Evolutionary conservation across 2,888 invertebrate genomes (phyloP), one percentile per base, ranked within the genome.

Genomic region (Lepas anatifera): DNA sequence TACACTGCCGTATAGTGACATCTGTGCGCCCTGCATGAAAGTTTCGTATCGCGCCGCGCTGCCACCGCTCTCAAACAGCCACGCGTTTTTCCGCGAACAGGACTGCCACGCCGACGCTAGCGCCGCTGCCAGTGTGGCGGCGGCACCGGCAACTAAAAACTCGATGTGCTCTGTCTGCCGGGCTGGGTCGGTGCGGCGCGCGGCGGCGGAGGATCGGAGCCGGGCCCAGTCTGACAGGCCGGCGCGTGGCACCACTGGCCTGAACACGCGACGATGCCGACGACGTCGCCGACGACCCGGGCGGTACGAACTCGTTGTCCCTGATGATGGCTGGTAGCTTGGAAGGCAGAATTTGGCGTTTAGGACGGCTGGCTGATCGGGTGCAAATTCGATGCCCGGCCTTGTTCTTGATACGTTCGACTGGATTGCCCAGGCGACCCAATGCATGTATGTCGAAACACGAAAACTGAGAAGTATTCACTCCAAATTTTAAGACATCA

Each of bases 121-220:
- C 58, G 58, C 58, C 58, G 32, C 58, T 18, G 32, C n/a, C 3
- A 8, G 18, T 13, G 58, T 32, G 32, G 58, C 58, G 58, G 32
- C 58, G 18, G 32, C 32, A 22, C 32, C 16, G 58, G 6, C 32
- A 29, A 58, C 32, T 22, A 58, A 58, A 58, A 58, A 58, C 58
- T 58, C 58, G 58, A 58, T 58, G 58, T 58, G 58, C 58, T 27
- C 58, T 58, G 58, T 58, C 58, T 58, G 58, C 29, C 1, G 27
- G 52, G 13, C 52, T 16, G 52, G 52, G 52, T 52, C 52, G 27
- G 52, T n/a, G 2, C n/a, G 18, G 43, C 18, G 18, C 43, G 43
- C 7, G 10, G 41, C 10, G 13, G 41, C 10, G 43, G 43, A 18
- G 10, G 43, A 22, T 46, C 43, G 43, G 10, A 13, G 43, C 18